Conservation (phyloP, 2,113 vertebrate species). For the Melanostigma gelatinosum region DNA sequence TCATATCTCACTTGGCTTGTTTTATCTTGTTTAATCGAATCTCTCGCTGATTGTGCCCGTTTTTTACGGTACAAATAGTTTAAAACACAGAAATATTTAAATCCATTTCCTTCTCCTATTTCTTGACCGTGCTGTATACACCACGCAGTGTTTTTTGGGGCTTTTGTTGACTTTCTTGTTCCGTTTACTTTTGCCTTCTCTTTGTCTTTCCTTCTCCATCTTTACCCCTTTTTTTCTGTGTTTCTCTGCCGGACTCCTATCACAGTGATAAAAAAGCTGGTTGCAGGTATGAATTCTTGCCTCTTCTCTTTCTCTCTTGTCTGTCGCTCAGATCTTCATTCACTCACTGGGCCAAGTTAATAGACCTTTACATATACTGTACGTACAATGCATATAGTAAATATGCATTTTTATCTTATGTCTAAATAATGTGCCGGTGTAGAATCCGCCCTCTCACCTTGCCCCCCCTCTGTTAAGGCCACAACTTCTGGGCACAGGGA, state of each 20-base stretch:
- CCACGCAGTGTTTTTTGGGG: slow-evolving; percentile 35
- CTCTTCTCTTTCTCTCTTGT: slow-evolving; percentile 23
- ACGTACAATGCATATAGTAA: not conserved
- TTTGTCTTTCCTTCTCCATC: slow-evolving; percentile 56
- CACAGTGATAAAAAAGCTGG: slow-evolving; percentile 84
- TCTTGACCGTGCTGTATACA: slow-evolving; percentile 33
- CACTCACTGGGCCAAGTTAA: not conserved
- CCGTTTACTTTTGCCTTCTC: slow-evolving; percentile 64
- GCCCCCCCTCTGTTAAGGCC: too few species aligned
- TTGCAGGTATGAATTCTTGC: slow-evolving; percentile 78
- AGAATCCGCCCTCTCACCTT: slow-evolving; percentile 21
- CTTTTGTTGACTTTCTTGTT: slow-evolving; percentile 60
- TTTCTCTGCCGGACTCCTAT: slow-evolving; percentile 71
- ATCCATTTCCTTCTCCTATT: slow-evolving; percentile 22
- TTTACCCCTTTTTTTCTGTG: slow-evolving; percentile 48
- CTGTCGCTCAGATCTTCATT: slow-evolving; percentile 32
- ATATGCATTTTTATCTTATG: not conserved
- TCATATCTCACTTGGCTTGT: slow-evolving; percentile 22
- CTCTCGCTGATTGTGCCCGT: slow-evolving; percentile 5
- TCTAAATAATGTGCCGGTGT: slow-evolving; percentile 3
- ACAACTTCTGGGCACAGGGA: too few species aligned
- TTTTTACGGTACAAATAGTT: not conserved
- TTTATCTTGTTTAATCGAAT: slow-evolving; percentile 23
- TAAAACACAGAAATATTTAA: slow-evolving; percentile 9
- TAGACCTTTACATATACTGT: not conserved